Evolutionary conservation across 2,888 invertebrate genomes (phyloP), one percentile per base, ranked within the genome.

Genomic region (Creontiades dilutus): DNA sequence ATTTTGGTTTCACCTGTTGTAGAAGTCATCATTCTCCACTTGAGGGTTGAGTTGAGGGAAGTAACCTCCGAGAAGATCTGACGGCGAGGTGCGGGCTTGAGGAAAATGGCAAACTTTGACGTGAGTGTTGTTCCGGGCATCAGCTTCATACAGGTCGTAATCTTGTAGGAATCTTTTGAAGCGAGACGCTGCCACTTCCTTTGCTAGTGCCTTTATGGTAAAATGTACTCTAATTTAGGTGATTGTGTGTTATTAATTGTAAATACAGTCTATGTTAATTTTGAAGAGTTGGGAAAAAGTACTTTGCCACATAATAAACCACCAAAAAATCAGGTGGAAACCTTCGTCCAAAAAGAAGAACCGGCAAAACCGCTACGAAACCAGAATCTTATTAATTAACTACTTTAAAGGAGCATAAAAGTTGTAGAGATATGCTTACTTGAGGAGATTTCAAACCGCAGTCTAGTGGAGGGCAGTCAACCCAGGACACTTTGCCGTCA

Each of bases 371-470:
- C n/a, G n/a, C n/a, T n/a, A n/a, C 7, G 37, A 2, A 37, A 37
- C 7, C 37, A 37, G 2, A 7, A 4, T 37, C 37, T 4, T 7
- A 37, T 4, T 4, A 37, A 37, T 37, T 4, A 37, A 4, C 37
- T 7, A 37, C 37, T 37, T 37, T 7, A 37, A 37, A 37, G 7
- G 37, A 4, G 37, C 2, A 4, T 37, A 37, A 37, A 37, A 37
- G 2, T 37, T 37, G 2, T 37, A 37, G 37, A 37, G 37, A 37
- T 37, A 4, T 2, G 14, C 48, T 82, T 57, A 75, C 84, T 75
- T 89, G 89, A 13, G 85, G 84, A 27, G 91, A 87, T 81, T 86
- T 89, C 11, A 89, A 23, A 13, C 91, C 91, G 75, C 91, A 91
- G 37, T 84, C 86, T 14, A 89, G 68, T 11, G 23, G 48, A n/a